Percentiles rank a stretch among this genome's conserved stretches.
phyloP scores from a whole-genome alignment of 2,113 vertebrate species.

The Fukomys damarensis region DNA sequence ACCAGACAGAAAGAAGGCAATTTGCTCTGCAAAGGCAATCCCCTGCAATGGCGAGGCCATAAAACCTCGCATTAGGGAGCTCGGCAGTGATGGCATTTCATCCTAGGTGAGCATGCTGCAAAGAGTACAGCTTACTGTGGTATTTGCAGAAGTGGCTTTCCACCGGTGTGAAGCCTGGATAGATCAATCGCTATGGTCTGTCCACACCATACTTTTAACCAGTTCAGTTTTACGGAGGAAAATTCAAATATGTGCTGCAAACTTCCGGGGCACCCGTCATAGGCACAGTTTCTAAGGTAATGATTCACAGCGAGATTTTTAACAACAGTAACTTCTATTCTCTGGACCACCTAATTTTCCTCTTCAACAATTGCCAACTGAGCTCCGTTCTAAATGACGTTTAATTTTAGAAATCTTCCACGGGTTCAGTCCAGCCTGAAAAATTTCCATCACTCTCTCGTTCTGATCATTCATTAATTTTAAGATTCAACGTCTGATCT shows the following conservation, averaged over 20 bases:
- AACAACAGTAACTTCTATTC: too few species aligned
- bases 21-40: neutral
- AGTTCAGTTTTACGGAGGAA: accelerated
- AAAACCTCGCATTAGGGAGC: neutral
- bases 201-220: accelerated
- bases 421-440: too few species aligned
- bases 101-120: accelerated
- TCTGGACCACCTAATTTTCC: neutral
- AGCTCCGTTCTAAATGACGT: neutral
- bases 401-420: neutral
- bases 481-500: too few species aligned
- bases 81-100: neutral
- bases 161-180: accelerated
- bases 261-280: accelerated
- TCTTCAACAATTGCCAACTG: neutral
- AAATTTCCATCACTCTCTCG: neutral
- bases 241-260: neutral
- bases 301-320: neutral
- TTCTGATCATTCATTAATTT: neutral
- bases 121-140: neutral
- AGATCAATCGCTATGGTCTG: accelerated
- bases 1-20: accelerated
- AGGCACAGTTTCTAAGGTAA: neutral
- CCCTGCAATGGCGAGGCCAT: accelerated
- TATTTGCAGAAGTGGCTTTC: neutral